phyloP scores from a whole-genome alignment of 2,113 vertebrate species.

The Pyxicephalus adspersus region DNA sequence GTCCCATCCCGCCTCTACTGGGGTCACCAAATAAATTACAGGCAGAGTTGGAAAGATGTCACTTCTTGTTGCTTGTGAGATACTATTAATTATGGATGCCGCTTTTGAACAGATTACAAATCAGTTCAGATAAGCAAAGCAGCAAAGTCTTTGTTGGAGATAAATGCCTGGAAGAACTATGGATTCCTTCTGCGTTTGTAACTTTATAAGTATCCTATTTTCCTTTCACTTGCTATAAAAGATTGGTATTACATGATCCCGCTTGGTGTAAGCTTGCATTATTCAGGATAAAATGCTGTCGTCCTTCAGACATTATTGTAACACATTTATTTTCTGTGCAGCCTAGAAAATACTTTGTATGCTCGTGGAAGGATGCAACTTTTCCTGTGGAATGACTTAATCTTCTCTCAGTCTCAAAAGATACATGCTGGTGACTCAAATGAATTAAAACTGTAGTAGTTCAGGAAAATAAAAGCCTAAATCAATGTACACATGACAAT shows the following conservation, averaged over 20 bases:
- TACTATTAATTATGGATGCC: conserved; percentile 53
- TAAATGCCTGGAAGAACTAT: conserved; percentile 7
- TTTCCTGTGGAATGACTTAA: conserved; percentile 25
- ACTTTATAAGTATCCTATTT: conserved; percentile 1
- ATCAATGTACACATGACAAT: background rate
- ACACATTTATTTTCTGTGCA: conserved; percentile 37
- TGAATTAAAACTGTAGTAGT: background rate
- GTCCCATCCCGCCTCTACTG: conserved; percentile 46
- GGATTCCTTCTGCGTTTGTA: conserved; percentile 27
- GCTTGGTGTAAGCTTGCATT: conserved; percentile 16
- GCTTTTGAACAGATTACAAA: conserved; percentile 54
- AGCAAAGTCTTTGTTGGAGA: conserved; percentile 38
- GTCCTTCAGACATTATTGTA: conserved; percentile 45
- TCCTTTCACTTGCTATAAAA: background rate
- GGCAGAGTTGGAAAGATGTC: conserved; percentile 39
- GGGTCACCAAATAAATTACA: conserved; percentile 57
- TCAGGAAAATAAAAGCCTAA: conserved; percentile 7
- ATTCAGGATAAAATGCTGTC: conserved; percentile 33
- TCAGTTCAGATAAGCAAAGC: conserved; percentile 50
- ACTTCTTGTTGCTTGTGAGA: conserved; percentile 53
- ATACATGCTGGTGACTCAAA: background rate
- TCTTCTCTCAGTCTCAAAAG: conserved; percentile 23
- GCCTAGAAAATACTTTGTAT: conserved; percentile 26
- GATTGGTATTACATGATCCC: conserved; percentile 20
- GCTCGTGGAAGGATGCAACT: conserved; percentile 17